Evolutionary conservation across 2,888 invertebrate species (phyloP).

Genomic region (Tipula confusa): DNA sequence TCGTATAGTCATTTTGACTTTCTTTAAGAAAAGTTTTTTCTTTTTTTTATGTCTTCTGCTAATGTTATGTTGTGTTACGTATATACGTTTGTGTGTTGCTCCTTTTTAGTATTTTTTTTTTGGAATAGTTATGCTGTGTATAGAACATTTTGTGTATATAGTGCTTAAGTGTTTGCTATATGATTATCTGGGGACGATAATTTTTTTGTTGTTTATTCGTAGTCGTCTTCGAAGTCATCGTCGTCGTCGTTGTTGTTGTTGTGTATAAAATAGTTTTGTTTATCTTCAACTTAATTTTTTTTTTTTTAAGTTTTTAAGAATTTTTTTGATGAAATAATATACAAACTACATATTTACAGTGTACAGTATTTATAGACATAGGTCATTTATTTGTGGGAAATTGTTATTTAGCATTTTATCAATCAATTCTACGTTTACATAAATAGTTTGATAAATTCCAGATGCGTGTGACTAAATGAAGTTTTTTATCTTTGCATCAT

Average conservation of each 20-base stretch:
- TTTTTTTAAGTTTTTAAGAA: background rate
- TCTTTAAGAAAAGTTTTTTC: background rate
- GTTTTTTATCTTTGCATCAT: background rate
- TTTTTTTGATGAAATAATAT: background rate
- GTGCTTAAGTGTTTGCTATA: slow-evolving; percentile 1
- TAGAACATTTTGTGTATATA: background rate
- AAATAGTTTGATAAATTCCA: background rate
- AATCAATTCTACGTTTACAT: background rate
- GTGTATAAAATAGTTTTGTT: background rate
- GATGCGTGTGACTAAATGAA: background rate
- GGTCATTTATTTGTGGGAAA: background rate
- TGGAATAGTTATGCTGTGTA: background rate
- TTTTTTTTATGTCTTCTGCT: background rate
- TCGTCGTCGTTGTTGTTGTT: too few species aligned
- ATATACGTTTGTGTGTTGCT: background rate
- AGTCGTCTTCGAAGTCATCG: too few species aligned
- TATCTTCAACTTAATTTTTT: slow-evolving; percentile 9
- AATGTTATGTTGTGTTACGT: background rate
- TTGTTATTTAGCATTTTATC: background rate
- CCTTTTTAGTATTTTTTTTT: background rate
- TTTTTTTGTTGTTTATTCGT: background rate
- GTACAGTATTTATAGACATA: background rate
- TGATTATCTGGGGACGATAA: slow-evolving; percentile 25
- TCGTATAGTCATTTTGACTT: slow-evolving; percentile 12
- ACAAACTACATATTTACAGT: background rate